These are phyloP conservation scores for Lycia hirtaria DNA, from an alignment of 2,888 invertebrate species.

Conservation along the genomic window DNA sequence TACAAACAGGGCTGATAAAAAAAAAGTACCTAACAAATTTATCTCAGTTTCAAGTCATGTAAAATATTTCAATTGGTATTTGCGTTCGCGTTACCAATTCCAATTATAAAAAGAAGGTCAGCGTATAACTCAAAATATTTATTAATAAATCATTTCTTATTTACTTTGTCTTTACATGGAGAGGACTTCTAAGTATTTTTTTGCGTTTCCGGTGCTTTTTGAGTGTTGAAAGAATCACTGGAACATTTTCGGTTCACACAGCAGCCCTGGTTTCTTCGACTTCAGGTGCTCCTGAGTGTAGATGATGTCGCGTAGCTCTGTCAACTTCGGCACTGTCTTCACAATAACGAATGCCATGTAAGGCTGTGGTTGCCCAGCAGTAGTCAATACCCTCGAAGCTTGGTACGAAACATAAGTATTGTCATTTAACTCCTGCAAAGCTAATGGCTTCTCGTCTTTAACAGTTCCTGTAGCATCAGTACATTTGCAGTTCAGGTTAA, in stretches of 20 bases:
- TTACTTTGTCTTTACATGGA: background rate
- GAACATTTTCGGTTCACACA: conserved; percentile 1
- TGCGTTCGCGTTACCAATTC: no score
- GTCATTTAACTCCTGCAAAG: conserved; percentile 2
- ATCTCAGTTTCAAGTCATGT: no score
- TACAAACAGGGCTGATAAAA: no score
- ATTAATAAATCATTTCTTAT: no score
- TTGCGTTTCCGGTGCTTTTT: background rate
- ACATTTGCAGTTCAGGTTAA: background rate
- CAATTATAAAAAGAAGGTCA: no score
- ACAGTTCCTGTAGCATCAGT: background rate
- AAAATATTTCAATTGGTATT: no score
- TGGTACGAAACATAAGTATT: background rate
- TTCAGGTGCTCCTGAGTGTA: background rate
- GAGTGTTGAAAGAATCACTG: background rate
- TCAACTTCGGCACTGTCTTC: conserved; percentile 2
- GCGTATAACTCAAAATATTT: no score
- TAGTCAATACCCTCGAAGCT: no score
- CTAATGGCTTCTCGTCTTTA: background rate
- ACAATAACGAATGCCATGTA: background rate
- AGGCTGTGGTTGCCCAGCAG: background rate
- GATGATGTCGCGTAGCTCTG: background rate
- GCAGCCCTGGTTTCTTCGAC: background rate
- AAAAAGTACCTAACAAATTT: no score
- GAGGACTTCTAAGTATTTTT: background rate